A percentile compares a stretch with the other conserved stretches of the same genome.
phyloP scores from a whole-genome alignment of 2,888 invertebrate species.

The Leptothorax acervorum region DNA sequence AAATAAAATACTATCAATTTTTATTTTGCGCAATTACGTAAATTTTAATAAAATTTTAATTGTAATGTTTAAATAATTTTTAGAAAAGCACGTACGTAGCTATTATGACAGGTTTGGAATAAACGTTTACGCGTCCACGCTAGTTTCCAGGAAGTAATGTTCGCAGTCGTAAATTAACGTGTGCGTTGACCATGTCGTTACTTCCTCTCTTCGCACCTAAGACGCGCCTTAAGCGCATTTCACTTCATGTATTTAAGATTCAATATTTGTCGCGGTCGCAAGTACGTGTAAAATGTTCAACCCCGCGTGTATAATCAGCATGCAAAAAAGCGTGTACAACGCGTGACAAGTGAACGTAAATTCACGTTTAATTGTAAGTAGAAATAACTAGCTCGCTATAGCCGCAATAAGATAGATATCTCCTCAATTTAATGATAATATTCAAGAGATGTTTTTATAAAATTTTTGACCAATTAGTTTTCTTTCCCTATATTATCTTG shows the following conservation, averaged over 20 bases:
- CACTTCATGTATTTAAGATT: constrained; percentile 66
- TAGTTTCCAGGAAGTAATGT: constrained; percentile 67
- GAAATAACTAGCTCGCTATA: neutral
- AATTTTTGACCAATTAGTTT: neutral
- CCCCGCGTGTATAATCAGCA: constrained; percentile 40
- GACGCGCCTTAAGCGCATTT: constrained; percentile 67
- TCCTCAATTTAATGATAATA: neutral
- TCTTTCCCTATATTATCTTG: neutral
- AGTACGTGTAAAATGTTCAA: constrained; percentile 59
- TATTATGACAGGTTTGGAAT: constrained; percentile 28
- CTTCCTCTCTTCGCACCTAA: constrained; percentile 76
- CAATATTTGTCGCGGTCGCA: constrained; percentile 73
- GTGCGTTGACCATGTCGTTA: constrained; percentile 71
- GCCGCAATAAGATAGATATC: neutral
- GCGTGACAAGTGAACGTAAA: neutral
- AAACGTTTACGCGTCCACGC: constrained; percentile 60
- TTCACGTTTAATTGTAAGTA: constrained; percentile 16
- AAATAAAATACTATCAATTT: neutral
- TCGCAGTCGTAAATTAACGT: constrained; percentile 65
- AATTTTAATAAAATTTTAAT: neutral
- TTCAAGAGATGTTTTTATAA: neutral
- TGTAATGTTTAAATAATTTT: neutral
- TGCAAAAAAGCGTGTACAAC: constrained; percentile 35
- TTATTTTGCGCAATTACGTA: too few species aligned
- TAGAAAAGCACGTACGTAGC: neutral